A percentile compares a stretch with the other conserved stretches of the same genome.
Conservation (phyloP, 2,797 vertebrate genomes). For the Alcedo quadribrachys region DNA sequence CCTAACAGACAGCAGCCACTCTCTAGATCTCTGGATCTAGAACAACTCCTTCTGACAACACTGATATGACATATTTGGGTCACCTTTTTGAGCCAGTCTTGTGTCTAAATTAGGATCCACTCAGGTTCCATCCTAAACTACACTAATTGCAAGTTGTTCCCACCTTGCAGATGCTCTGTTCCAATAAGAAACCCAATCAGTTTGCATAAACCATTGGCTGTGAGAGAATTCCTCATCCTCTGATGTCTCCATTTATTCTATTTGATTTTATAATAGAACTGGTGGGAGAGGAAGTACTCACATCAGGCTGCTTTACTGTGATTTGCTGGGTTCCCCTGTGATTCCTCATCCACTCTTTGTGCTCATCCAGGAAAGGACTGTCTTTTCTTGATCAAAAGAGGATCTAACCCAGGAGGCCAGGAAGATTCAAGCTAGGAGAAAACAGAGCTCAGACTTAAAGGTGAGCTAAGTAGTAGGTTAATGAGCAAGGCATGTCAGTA, state of each 20-base stretch:
- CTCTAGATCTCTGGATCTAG: not conserved
- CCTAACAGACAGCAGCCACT: not conserved
- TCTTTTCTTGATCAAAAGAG: not conserved
- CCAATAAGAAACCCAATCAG: not conserved
- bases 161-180: not conserved
- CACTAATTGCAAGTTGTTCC: not conserved
- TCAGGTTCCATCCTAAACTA: not conserved
- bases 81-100: not conserved
- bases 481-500: not conserved
- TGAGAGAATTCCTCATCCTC: not conserved
- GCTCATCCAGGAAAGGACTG: not conserved
- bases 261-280: not conserved
- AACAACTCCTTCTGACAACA: not conserved
- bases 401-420: not conserved
- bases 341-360: not conserved
- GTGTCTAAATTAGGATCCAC: not conserved
- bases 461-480: not conserved
- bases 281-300: not conserved
- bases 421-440: not conserved
- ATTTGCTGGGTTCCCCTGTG: not conserved
- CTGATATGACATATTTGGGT: fast-evolving
- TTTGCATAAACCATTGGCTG: not conserved
- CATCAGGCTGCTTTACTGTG: not conserved
- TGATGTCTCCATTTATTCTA: not conserved
- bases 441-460: not conserved